Base-by-base conservation (phyloP, 2,797 vertebrate genomes). In the Antennarius maculatus region DNA sequence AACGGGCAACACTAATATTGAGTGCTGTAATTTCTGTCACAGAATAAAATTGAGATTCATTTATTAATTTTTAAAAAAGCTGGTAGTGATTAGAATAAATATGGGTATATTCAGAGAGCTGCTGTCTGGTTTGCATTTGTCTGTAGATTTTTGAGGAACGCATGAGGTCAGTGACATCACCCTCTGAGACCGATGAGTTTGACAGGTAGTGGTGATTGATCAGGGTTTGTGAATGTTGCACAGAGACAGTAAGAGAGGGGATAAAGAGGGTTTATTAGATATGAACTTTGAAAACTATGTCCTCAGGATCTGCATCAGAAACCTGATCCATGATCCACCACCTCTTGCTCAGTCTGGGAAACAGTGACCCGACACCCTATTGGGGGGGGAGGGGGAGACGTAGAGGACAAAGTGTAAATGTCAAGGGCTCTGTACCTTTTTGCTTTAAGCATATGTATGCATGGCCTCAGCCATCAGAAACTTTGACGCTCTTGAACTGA, bases 151-250 rank as follows among this genome's bases (percentile, higher is more conserved):
- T 85, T 80, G 65, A 76, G 66, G 17, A 49, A 66, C 71, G 55
- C 53, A 74, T 71, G 80, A 80, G 69, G 76, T 43, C 62, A 52
- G 54, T 61, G 77, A 81, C 71, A 42, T 39, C 7, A 16, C 66
- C 49, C 77, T 74, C 58, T 56, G 66, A 84, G 76, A 84, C 80
- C 74, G 78, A 87, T 86, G 74, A 80, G 69, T 73, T 59, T 39
- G 83, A 82, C 68, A 31, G 61, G 69, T 43, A 57, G 76, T 16
- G 28, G 70, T 85, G 86, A 91, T 80, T 72, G 85, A 89, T 88
- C 78, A 86, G 63, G 46, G 62, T 45, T 64, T 73, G 57, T 64
- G 71, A 85, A 57, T 56, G 18, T 42, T 42, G 58, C 78, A 82
- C 58, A 66, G 53, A 79, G 56, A 49, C 54, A 69, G 47, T 12